These are phyloP conservation scores for Oryctes rhinoceros DNA, from an alignment of 1,140 invertebrate genomes.

Conservation along the genomic window DNA sequence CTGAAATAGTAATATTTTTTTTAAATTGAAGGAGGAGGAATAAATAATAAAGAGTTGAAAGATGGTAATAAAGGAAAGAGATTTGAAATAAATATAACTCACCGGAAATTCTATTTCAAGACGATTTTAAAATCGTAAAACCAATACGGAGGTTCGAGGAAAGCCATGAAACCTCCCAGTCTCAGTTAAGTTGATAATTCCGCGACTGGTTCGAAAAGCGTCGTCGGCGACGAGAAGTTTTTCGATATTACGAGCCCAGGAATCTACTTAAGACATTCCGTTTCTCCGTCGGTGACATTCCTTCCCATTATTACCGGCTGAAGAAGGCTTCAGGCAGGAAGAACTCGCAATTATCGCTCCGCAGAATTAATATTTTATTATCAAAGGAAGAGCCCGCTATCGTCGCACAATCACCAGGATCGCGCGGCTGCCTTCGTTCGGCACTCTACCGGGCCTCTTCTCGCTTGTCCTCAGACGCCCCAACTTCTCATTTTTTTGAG, in stretches of 20 bases:
- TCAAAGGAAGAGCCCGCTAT: constrained; percentile 8
- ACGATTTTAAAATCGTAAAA: too few species aligned
- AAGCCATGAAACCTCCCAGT: too few species aligned
- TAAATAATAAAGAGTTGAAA: too few species aligned
- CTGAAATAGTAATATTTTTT: too few species aligned
- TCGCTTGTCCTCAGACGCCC: not conserved
- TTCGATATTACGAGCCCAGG: constrained; percentile 33
- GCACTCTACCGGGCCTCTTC: not conserved
- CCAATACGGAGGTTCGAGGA: too few species aligned
- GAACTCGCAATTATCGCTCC: constrained; percentile 31
- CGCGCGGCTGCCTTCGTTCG: not conserved
- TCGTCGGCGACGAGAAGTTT: not conserved
- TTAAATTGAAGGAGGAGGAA: too few species aligned
- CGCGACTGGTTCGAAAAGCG: too few species aligned
- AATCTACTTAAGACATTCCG: constrained; percentile 36
- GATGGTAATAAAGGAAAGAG: too few species aligned
- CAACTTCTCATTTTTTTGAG: too few species aligned
- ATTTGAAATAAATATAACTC: too few species aligned
- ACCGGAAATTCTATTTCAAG: too few species aligned
- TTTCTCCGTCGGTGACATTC: constrained; percentile 14
- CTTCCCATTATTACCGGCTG: constrained; percentile 29
- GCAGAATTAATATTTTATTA: constrained; percentile 32
- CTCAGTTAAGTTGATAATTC: too few species aligned
- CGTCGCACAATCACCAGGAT: not conserved
- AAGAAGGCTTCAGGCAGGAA: not conserved